These are phyloP conservation scores for Zelleria hepariella DNA, from an alignment of 2,888 invertebrate genomes.

Conservation along the genomic window DNA sequence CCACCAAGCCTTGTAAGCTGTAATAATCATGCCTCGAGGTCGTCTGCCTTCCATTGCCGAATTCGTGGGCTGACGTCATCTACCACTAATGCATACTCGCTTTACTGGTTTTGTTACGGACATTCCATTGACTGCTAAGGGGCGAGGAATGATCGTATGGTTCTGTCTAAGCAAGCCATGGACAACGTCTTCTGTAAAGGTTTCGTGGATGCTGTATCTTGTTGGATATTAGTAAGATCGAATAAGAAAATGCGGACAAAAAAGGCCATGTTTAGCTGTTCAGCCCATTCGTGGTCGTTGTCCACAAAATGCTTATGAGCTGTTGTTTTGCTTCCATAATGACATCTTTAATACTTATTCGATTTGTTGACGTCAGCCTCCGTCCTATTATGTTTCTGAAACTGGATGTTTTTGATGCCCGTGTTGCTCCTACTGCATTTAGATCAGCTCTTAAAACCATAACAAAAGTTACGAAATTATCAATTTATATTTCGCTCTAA, in stretches of 20 bases:
- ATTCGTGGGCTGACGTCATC: constrained; percentile 50
- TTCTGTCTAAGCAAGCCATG: constrained; percentile 5
- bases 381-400: not conserved
- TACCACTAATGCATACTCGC: constrained; percentile 5
- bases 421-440: no score
- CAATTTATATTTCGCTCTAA: no score
- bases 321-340: not conserved
- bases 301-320: constrained; percentile 20
- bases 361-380: not conserved
- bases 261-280: constrained; percentile 30
- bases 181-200: constrained; percentile 5
- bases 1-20: not conserved
- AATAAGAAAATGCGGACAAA: constrained; percentile 29
- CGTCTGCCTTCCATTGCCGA: constrained; percentile 58
- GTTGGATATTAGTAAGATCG: constrained; percentile 23
- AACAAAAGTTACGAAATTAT: no score
- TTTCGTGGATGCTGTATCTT: constrained; percentile 6
- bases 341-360: not conserved
- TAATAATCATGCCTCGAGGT: constrained; percentile 33
- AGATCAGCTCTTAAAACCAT: no score
- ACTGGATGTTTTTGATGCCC: not conserved
- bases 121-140: not conserved
- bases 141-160: constrained; percentile 9
- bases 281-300: constrained; percentile 28
- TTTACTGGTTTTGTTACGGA: not conserved